These are phyloP conservation scores for Bubalus kerabau DNA, from an alignment of 2,113 vertebrate genomes.

Conservation along the genomic window DNA sequence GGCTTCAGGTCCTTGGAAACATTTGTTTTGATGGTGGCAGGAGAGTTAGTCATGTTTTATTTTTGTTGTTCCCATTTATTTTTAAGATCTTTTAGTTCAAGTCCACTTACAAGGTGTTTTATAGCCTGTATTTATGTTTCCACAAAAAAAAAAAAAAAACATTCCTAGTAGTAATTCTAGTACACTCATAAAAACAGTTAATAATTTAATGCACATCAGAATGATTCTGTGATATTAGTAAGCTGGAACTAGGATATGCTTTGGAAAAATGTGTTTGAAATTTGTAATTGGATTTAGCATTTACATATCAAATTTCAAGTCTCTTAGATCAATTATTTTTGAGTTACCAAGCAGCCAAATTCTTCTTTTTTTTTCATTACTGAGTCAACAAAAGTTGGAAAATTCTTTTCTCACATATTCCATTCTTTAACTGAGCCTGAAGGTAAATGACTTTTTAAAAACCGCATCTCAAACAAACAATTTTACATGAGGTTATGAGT, in stretches of 20 bases:
- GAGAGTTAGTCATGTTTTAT: constrained; percentile 41
- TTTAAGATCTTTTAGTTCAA: constrained; percentile 38
- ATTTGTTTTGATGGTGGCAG: constrained; percentile 42
- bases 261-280: constrained; percentile 29
- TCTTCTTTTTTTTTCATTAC: constrained; percentile 37
- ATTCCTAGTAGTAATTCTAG: background rate
- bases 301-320: constrained; percentile 9
- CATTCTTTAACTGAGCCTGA: constrained; percentile 31
- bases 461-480: constrained; percentile 37
- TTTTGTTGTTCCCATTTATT: constrained; percentile 53
- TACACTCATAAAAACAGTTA: background rate
- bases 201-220: background rate
- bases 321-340: constrained; percentile 31
- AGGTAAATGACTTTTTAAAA: constrained; percentile 49
- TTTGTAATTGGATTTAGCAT: background rate
- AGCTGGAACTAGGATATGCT: background rate
- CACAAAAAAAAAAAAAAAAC: background rate
- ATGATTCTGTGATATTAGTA: background rate
- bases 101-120: constrained; percentile 17
- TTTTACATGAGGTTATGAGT: constrained; percentile 37
- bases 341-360: constrained; percentile 1
- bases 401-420: constrained; percentile 54
- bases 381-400: constrained; percentile 47
- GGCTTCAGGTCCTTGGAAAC: constrained; percentile 29
- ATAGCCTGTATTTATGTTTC: constrained; percentile 30